A percentile compares a stretch with the other conserved stretches of the same genome.
Evolutionary conservation across 2,797 vertebrate genomes (phyloP).

Genomic region (Enteromius fasciolatus): DNA sequence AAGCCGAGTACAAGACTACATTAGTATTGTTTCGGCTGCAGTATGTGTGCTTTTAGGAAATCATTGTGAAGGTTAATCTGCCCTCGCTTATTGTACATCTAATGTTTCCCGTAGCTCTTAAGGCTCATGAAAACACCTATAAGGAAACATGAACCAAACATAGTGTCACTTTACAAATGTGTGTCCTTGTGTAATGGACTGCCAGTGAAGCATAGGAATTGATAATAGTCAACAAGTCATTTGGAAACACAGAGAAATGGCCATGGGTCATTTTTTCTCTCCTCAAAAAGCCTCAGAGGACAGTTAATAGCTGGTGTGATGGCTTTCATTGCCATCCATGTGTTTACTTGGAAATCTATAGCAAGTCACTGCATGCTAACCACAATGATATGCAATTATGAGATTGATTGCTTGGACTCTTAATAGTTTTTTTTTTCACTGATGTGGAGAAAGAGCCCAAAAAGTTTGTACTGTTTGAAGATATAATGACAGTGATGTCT

Average conservation of each 20-base stretch:
- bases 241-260: conserved; percentile 48
- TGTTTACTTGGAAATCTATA: conserved; percentile 58
- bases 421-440: conserved; percentile 10
- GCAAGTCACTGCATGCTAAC: conserved; percentile 60
- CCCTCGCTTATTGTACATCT: conserved; percentile 32
- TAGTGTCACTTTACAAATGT: not conserved
- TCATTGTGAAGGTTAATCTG: not conserved
- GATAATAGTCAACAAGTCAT: conserved; percentile 41
- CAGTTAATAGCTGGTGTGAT: conserved; percentile 52
- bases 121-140: not conserved
- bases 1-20: conserved; percentile 36
- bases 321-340: conserved; percentile 51
- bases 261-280: conserved; percentile 40
- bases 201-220: conserved; percentile 51
- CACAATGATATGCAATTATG: conserved; percentile 37
- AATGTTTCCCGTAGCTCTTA: not conserved
- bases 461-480: not conserved
- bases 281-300: conserved; percentile 55
- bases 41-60: conserved; percentile 21
- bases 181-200: conserved; percentile 35
- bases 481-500: conserved; percentile 9
- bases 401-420: not conserved
- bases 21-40: conserved; percentile 54
- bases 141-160: not conserved
- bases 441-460: not conserved